These are phyloP conservation scores for Eilema sororculum DNA, from an alignment of 2,888 invertebrate genomes.

Conservation along the genomic window DNA sequence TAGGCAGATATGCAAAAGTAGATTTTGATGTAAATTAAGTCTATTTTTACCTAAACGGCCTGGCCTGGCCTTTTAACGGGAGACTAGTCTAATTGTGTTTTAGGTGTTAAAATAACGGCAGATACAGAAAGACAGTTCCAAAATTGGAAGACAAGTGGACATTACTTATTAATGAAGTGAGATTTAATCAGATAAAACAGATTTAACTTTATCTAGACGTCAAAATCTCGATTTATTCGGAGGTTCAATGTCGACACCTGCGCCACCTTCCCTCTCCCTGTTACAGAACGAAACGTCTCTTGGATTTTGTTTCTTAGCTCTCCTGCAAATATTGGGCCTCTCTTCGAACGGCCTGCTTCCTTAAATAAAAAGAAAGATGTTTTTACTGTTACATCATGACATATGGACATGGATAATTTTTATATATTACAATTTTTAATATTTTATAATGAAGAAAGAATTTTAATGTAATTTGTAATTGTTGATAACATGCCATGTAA, in stretches of 20 bases:
- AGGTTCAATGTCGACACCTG: neutral
- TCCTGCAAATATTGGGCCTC: neutral
- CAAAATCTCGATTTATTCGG: slow-evolving; percentile 3
- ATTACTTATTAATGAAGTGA: neutral
- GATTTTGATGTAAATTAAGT: neutral
- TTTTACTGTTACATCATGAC: no score
- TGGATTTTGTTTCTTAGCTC: slow-evolving; percentile 49
- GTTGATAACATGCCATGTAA: no score
- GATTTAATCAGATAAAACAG: neutral
- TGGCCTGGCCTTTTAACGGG: no score
- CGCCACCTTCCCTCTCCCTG: slow-evolving; percentile 3
- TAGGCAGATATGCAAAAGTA: neutral
- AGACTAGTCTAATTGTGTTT: neutral
- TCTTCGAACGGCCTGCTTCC: neutral
- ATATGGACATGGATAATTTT: no score
- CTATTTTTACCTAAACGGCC: neutral
- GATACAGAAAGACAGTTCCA: neutral
- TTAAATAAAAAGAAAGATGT: neutral
- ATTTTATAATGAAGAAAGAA: no score
- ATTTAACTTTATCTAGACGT: neutral
- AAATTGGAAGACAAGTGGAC: neutral
- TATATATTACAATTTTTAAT: no score
- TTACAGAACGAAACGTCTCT: slow-evolving; percentile 44
- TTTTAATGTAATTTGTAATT: no score
- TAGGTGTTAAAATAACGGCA: neutral